A percentile compares a stretch with the other conserved stretches of the same genome.
phyloP scores from a whole-genome alignment of 2,113 vertebrate species.

The Sclerurus mexicanus region DNA sequence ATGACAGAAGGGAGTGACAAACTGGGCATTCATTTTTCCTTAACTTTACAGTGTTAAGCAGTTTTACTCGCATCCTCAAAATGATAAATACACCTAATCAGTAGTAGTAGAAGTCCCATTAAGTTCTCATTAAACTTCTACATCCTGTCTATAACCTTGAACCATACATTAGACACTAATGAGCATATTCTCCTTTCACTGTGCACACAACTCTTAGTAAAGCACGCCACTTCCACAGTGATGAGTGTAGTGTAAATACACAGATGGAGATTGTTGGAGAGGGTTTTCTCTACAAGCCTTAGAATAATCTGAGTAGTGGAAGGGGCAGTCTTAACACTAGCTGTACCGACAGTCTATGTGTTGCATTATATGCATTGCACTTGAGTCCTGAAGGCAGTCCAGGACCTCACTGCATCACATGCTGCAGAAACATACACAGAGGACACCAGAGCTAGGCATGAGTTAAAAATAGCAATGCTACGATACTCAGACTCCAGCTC shows the following conservation, averaged over 20 bases:
- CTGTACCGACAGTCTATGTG: background rate
- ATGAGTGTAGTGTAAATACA: background rate
- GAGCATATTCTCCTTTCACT: slow-evolving; percentile 42
- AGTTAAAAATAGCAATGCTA: background rate
- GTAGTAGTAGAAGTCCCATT: slow-evolving; percentile 68
- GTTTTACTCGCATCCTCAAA: slow-evolving; percentile 42
- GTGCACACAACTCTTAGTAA: slow-evolving; percentile 1
- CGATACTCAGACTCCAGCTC: background rate
- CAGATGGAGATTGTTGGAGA: background rate
- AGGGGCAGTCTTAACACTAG: background rate
- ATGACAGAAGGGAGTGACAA: slow-evolving; percentile 50
- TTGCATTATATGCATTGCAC: background rate
- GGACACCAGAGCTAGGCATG: background rate
- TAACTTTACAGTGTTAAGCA: slow-evolving; percentile 30
- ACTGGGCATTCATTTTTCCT: slow-evolving; percentile 47
- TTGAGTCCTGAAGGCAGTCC: background rate
- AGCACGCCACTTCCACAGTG: background rate
- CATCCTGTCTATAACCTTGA: slow-evolving; percentile 75
- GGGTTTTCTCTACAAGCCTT: background rate
- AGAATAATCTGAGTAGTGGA: background rate
- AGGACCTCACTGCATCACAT: background rate
- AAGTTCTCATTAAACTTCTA: slow-evolving; percentile 75
- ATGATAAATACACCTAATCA: slow-evolving; percentile 78
- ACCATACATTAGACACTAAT: slow-evolving; percentile 70
- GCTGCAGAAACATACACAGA: background rate